These are phyloP conservation scores for Meloidogyne chitwoodi DNA, from an alignment of 1,140 invertebrate species.

Conservation along the genomic window DNA sequence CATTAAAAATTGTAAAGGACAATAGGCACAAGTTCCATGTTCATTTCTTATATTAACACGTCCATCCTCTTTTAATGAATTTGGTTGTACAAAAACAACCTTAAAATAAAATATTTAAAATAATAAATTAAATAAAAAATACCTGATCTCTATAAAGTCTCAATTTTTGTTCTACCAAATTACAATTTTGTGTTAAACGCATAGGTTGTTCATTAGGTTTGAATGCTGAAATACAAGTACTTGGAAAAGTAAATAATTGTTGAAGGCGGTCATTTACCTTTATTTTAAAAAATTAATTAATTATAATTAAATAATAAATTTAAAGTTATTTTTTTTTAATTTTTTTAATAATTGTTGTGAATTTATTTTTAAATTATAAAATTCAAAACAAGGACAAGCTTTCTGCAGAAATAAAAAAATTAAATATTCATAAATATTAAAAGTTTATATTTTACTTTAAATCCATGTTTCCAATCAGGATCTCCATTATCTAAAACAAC, in stretches of 20 bases:
- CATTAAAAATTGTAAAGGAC: constrained; percentile 9
- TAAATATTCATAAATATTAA: no score
- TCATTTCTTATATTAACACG: constrained; percentile 12
- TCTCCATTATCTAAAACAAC: constrained; percentile 57
- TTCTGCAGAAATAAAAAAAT: no score
- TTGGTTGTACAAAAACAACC: constrained; percentile 20
- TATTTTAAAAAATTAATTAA: neutral
- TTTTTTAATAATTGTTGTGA: no score
- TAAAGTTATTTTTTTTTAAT: no score
- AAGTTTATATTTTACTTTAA: constrained; percentile 28
- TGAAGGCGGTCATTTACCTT: constrained; percentile 39
- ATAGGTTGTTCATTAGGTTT: constrained; percentile 54
- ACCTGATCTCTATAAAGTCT: constrained; percentile 43
- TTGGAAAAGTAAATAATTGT: constrained; percentile 51
- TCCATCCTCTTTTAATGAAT: constrained; percentile 6
- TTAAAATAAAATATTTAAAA: neutral
- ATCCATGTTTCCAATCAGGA: constrained; percentile 59
- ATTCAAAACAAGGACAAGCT: no score
- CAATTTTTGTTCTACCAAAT: constrained; percentile 33
- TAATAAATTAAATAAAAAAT: neutral
- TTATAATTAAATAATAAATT: no score
- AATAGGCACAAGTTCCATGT: constrained; percentile 13
- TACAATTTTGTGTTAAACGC: constrained; percentile 49
- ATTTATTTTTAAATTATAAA: no score
- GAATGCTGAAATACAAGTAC: constrained; percentile 53